Conservation (phyloP, 2,888 invertebrate genomes). For the Heliconius cydno region DNA sequence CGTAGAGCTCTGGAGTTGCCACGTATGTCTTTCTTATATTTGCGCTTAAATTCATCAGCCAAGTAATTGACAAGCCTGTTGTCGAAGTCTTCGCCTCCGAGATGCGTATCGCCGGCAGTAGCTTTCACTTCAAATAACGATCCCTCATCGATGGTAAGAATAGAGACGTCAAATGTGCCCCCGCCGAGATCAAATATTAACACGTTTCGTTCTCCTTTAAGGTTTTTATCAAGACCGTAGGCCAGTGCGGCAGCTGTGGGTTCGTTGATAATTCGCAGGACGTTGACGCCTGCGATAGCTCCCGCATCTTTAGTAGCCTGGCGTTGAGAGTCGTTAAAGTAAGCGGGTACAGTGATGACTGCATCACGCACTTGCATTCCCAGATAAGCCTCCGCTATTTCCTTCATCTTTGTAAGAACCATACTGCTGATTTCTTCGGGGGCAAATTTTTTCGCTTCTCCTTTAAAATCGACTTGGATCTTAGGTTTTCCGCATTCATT, state of each 20-base stretch:
- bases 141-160: not conserved
- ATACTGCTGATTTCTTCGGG: slow-evolving; percentile 89
- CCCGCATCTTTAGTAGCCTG: not conserved
- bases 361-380: slow-evolving; percentile 87
- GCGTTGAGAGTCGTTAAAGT: slow-evolving; percentile 85
- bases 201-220: slow-evolving; percentile 85
- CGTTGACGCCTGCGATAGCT: slow-evolving; percentile 56
- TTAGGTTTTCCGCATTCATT: slow-evolving; percentile 87
- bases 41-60: slow-evolving; percentile 88
- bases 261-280: slow-evolving; percentile 92
- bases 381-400: slow-evolving; percentile 88
- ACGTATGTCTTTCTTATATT: slow-evolving; percentile 87
- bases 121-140: slow-evolving; percentile 90
- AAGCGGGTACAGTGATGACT: slow-evolving; percentile 92
- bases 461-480: slow-evolving; percentile 86
- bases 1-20: slow-evolving; percentile 86
- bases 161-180: not conserved
- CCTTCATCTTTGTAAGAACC: slow-evolving; percentile 77
- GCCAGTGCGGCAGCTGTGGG: slow-evolving; percentile 90
- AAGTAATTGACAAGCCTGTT: slow-evolving; percentile 62
- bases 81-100: slow-evolving; percentile 89
- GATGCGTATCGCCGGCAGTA: slow-evolving; percentile 93
- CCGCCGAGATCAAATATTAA: slow-evolving; percentile 84
- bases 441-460: slow-evolving; percentile 85
- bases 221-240: slow-evolving; percentile 88